Conservation (phyloP, 2,888 invertebrate genomes). For the Campoplex capitator region DNA sequence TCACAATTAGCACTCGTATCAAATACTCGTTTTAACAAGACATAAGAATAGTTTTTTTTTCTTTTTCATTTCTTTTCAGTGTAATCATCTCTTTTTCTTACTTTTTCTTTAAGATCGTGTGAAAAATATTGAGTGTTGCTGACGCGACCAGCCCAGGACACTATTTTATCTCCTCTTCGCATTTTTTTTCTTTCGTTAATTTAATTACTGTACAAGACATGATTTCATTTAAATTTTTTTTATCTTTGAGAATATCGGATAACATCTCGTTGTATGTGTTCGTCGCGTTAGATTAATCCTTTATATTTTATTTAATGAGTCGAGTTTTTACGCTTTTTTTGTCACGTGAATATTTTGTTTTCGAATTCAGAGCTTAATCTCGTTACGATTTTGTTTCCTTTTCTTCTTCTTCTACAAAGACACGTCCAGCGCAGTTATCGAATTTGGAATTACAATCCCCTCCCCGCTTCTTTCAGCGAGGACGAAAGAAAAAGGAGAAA, state of each 20-base stretch:
- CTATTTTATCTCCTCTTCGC: constrained; percentile 42
- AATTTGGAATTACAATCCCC: constrained; percentile 39
- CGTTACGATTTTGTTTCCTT: constrained; percentile 8
- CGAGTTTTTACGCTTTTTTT: constrained; percentile 27
- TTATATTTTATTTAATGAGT: constrained; percentile 20
- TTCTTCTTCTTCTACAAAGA: constrained; percentile 48
- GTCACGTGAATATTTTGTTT: constrained; percentile 17
- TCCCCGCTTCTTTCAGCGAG: constrained; percentile 11
- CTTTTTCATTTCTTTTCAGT: constrained; percentile 38
- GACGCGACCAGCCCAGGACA: constrained; percentile 61
- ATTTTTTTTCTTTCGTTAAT: constrained; percentile 53
- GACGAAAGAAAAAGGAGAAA: constrained; percentile 37
- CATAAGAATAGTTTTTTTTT: constrained; percentile 62
- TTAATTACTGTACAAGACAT: constrained; percentile 68
- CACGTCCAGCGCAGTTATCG: constrained; percentile 50
- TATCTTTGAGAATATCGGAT: constrained; percentile 43
- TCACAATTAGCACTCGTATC: constrained; percentile 49
- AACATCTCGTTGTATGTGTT: constrained; percentile 40
- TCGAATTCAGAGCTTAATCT: constrained; percentile 27
- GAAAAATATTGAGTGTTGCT: constrained; percentile 71
- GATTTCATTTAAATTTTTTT: constrained; percentile 46
- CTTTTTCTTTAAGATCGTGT: constrained; percentile 66
- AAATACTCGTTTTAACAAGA: constrained; percentile 64
- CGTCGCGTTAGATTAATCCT: constrained; percentile 25
- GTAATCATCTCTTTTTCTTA: constrained; percentile 56